Percentiles rank a stretch among this genome's conserved stretches.
Conservation (phyloP, 2,113 vertebrate genomes). For the Ptychochromis oligacanthus region DNA sequence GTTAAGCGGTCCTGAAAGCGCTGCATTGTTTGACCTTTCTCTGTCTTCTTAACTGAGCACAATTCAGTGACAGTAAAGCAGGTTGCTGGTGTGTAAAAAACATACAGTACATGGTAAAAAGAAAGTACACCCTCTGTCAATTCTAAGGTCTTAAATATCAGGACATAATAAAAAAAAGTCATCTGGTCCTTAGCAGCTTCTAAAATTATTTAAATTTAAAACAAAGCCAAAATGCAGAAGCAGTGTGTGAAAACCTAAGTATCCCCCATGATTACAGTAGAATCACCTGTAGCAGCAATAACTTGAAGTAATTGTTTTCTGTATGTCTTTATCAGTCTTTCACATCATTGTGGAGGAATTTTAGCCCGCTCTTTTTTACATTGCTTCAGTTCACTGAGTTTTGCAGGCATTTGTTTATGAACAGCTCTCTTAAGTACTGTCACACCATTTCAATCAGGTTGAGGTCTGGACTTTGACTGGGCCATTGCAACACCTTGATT, state of each 20-base stretch:
- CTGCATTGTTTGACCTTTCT: conserved; percentile 39
- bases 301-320: too few relatives aligned
- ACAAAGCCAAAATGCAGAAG: background rate
- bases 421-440: background rate
- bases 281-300: background rate
- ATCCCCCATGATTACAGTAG: background rate
- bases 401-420: background rate
- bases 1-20: conserved; percentile 35
- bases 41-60: background rate
- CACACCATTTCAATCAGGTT: background rate
- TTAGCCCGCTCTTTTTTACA: rapidly evolving
- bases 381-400: background rate
- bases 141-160: background rate
- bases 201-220: background rate
- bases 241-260: background rate
- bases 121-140: background rate
- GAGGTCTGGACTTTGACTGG: background rate
- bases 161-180: background rate
- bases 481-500: background rate
- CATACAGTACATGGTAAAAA: too few relatives aligned
- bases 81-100: background rate
- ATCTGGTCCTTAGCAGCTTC: background rate
- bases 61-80: background rate
- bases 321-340: too few relatives aligned
- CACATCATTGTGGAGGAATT: background rate